phyloP scores from a whole-genome alignment of 2,888 invertebrate genomes.

The Morinoia aosen region DNA sequence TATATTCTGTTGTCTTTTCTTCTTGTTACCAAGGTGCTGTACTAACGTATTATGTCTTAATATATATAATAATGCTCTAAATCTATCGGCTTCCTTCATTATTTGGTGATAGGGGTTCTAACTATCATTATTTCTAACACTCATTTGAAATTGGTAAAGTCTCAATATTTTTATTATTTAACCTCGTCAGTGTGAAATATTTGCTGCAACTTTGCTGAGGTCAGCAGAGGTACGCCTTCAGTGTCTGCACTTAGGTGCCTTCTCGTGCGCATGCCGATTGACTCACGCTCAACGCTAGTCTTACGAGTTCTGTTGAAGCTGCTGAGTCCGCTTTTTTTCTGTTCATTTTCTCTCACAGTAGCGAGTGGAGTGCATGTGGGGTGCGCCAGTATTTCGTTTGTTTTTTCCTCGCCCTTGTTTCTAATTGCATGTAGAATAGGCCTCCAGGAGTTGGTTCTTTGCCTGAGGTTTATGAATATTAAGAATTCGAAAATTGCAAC shows the following conservation, averaged over 20 bases:
- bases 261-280: background rate
- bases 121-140: background rate
- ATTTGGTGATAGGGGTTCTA: background rate
- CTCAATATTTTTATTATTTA: too few relatives aligned
- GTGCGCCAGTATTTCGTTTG: background rate
- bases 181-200: too few relatives aligned
- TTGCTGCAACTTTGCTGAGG: too few relatives aligned
- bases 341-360: background rate
- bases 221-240: background rate
- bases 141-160: background rate
- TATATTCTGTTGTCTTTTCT: background rate
- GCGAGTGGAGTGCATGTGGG: background rate
- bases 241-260: too few relatives aligned
- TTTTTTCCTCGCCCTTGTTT: background rate
- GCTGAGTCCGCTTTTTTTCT: background rate
- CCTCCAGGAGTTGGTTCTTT: background rate
- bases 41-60: background rate
- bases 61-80: background rate
- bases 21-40: background rate
- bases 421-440: background rate
- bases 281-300: background rate
- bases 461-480: background rate
- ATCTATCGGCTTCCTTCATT: background rate
- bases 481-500: background rate
- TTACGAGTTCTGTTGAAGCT: background rate